Evolutionary conservation across 2,113 vertebrate genomes (phyloP).

Genomic region (Rhineura floridana): DNA sequence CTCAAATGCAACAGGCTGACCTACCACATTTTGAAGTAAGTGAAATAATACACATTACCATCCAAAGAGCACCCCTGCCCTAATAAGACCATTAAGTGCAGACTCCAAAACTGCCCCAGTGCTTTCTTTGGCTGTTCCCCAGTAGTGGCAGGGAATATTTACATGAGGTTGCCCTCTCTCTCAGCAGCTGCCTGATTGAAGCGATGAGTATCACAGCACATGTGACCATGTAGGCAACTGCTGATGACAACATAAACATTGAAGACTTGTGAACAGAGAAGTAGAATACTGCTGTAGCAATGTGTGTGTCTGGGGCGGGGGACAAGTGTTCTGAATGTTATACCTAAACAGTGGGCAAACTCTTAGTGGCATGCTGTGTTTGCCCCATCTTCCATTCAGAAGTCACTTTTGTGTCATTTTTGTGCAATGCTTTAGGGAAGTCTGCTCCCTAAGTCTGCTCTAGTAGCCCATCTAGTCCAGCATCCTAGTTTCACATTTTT

Average conservation of each 20-base stretch:
- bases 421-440: background rate
- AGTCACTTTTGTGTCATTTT: background rate
- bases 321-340: too few species aligned
- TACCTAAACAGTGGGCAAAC: background rate
- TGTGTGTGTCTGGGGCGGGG: too few species aligned
- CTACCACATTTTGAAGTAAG: too few species aligned
- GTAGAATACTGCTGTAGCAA: background rate
- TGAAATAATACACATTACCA: too few species aligned
- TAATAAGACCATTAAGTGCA: too few species aligned
- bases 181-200: background rate
- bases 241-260: background rate
- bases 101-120: too few species aligned
- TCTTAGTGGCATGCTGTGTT: background rate
- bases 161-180: background rate
- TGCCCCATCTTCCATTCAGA: background rate
- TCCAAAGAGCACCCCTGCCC: too few species aligned
- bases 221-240: background rate
- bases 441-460: background rate
- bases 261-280: background rate
- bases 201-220: background rate
- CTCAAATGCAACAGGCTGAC: too few species aligned
- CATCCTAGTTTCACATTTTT: too few species aligned
- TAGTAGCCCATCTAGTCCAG: too few species aligned
- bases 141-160: background rate
- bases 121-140: background rate